phyloP scores from a whole-genome alignment of 2,888 invertebrate species.

The Sarcophaga carnaria region DNA sequence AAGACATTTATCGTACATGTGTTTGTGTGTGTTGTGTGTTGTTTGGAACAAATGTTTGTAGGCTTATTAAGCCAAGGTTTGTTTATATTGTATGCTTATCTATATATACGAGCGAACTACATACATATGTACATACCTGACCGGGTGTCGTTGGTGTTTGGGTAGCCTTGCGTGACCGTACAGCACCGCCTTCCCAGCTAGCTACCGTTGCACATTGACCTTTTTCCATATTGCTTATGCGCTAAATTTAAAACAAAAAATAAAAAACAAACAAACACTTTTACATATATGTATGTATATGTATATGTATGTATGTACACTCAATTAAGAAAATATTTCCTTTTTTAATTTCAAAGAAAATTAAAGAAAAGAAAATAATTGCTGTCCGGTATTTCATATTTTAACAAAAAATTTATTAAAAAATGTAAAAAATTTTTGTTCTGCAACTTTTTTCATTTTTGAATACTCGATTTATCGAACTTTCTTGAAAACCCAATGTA shows the following conservation, averaged over 20 bases:
- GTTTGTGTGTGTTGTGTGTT: too few species aligned
- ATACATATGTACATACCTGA: conserved; percentile 75
- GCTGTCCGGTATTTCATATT: too few species aligned
- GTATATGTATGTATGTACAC: neutral
- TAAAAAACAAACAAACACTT: neutral
- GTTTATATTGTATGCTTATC: neutral
- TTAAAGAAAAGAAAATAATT: conserved; percentile 7
- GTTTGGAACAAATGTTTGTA: too few species aligned
- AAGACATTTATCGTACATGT: neutral
- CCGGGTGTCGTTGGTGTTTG: conserved; percentile 82
- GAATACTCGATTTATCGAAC: too few species aligned
- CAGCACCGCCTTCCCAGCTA: conserved; percentile 86
- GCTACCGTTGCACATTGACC: conserved; percentile 86
- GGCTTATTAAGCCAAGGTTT: conserved; percentile 43
- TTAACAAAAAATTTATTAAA: too few species aligned
- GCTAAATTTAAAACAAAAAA: conserved; percentile 76
- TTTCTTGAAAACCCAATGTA: too few species aligned
- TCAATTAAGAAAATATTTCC: neutral
- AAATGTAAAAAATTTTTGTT: too few species aligned
- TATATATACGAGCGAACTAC: neutral
- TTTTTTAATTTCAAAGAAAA: neutral
- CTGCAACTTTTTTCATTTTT: too few species aligned
- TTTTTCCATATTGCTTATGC: conserved; percentile 86
- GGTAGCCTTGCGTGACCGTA: conserved; percentile 84
- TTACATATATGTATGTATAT: neutral